A percentile compares a stretch with the other conserved stretches of the same genome.
Evolutionary conservation across 2,888 invertebrate species (phyloP).

Genomic region (Amiota minor): DNA sequence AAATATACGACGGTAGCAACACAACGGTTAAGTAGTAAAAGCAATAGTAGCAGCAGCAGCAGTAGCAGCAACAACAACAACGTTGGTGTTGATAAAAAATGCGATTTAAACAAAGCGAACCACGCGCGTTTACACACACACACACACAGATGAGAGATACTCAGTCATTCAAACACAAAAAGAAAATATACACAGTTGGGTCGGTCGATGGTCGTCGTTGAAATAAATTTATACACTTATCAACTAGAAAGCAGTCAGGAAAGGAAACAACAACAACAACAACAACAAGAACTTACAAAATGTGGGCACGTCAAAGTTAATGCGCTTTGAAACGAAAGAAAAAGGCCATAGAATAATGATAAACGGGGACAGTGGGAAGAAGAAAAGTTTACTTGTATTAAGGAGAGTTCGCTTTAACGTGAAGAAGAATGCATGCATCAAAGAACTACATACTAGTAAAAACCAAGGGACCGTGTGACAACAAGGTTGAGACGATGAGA

Average conservation of each 20-base stretch:
- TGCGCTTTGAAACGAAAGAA: background rate
- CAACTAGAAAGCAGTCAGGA: slow-evolving; percentile 19
- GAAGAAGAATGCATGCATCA: no score
- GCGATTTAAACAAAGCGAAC: background rate
- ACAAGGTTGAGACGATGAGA: no score
- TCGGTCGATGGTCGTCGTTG: background rate
- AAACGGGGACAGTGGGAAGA: no score
- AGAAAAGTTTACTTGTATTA: no score
- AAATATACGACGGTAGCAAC: no score
- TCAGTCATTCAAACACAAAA: background rate
- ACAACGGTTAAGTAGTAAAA: no score
- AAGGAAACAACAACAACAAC: background rate
- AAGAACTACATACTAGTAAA: no score
- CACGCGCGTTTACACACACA: background rate
- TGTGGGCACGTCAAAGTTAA: slow-evolving; percentile 21
- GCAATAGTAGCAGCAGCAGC: background rate
- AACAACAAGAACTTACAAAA: background rate
- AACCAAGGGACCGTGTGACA: no score
- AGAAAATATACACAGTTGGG: background rate
- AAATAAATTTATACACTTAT: slow-evolving; percentile 18
- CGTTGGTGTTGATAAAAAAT: slow-evolving; percentile 13
- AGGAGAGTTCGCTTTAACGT: no score
- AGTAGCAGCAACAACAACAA: background rate
- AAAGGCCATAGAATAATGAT: background rate
- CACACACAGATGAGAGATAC: background rate